phyloP scores from a whole-genome alignment of 2,888 invertebrate genomes.

The Heliconius hortense region DNA sequence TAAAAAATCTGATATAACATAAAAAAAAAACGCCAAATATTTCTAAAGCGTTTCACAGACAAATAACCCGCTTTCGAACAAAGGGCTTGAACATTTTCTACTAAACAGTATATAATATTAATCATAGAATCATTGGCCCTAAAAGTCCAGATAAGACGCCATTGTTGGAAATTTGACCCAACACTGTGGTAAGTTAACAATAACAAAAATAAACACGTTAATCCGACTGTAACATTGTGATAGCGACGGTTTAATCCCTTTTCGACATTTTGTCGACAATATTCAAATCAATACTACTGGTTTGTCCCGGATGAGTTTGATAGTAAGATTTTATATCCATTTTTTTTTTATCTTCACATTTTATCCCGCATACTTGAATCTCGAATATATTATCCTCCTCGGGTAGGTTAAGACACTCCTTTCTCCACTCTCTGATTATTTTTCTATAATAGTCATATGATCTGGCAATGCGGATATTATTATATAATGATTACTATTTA shows the following conservation, averaged over 20 bases:
- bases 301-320: too few relatives aligned
- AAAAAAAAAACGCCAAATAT: too few relatives aligned
- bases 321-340: too few relatives aligned
- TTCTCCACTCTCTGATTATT: too few relatives aligned
- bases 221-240: conserved; percentile 65
- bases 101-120: background rate
- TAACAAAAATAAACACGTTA: conserved; percentile 52
- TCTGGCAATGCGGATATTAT: too few relatives aligned
- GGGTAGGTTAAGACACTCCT: background rate
- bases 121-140: conserved; percentile 39
- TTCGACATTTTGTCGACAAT: conserved; percentile 2
- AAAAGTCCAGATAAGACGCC: conserved; percentile 44
- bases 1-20: background rate
- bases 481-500: too few relatives aligned
- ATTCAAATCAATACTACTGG: background rate
- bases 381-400: too few relatives aligned
- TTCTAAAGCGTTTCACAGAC: too few relatives aligned
- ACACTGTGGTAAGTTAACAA: conserved; percentile 46
- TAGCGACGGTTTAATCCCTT: conserved; percentile 49
- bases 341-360: too few relatives aligned
- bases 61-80: background rate
- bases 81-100: background rate
- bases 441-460: too few relatives aligned
- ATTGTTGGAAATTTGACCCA: conserved; percentile 40
- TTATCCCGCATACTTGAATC: too few relatives aligned